Evolutionary conservation across 2,888 invertebrate genomes (phyloP), one percentile per base, ranked within the genome.

Genomic region (Allacma fusca): DNA sequence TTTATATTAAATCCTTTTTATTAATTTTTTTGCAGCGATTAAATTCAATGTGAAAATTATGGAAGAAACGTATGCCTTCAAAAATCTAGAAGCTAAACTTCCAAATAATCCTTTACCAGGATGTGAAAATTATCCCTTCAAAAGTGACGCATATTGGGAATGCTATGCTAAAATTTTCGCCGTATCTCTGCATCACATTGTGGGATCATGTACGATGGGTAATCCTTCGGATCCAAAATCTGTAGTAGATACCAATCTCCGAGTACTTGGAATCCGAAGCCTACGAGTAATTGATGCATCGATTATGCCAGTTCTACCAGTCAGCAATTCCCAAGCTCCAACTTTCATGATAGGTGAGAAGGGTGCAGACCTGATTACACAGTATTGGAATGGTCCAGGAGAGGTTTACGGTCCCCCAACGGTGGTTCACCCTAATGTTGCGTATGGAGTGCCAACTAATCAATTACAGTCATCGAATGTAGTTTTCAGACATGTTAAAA

Each of bases 131-230:
- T 57, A 78, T 70, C 76, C 78, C 7, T 83, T 79, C 65, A 69
- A 80, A 34, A 80, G 72, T 24, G 79, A 80, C 74, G 68, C 2
- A 9, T 78, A 81, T 29, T 79, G 78, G 77, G 76, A 79, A 67
- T 79, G 79, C 62, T 70, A 68, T 29, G 34, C 69, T 7, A 26
- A 29, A 9, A 57, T 23, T 40, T 50, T 62, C 57, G 71, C 80
- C 19, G 78, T 81, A 1, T 81, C 81, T n/a, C 77, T 81, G 12
- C 83, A 83, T 79, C 83, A 83, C 73, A 79, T 81, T 34, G 72
- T 76, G 5, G 76, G 76, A 24, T 70, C 76, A 16, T 12, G n/a
- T 1, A 59, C 26, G 21, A 76, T 75, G 75, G 75, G 75, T 4
- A 13, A 44, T 5, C 50, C 57, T 12, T 16, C 43, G 5, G 76